These are phyloP conservation scores for Syngnathus scovelli DNA, from an alignment of 2,113 vertebrate species.

Conservation along the genomic window DNA sequence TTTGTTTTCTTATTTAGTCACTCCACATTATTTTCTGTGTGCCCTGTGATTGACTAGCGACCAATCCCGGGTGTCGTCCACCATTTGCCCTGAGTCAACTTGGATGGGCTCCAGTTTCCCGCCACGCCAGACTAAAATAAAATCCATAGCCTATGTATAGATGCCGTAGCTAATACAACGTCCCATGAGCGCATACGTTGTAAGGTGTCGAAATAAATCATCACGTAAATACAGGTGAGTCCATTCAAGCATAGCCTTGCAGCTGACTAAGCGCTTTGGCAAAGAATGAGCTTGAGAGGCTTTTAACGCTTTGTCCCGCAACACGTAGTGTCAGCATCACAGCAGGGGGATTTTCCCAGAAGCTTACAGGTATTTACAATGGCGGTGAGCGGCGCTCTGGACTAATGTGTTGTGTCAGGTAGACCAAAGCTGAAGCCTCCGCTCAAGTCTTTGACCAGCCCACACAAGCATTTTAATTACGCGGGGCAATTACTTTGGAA, in stretches of 20 bases:
- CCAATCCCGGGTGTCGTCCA: no score
- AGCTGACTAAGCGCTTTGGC: conserved; percentile 53
- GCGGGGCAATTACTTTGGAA: not conserved
- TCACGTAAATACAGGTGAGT: not conserved
- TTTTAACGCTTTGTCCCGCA: conserved; percentile 60
- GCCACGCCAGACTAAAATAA: no score
- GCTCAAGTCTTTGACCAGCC: conserved; percentile 15
- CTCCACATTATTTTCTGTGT: no score
- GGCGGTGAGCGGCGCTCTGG: conserved; percentile 49
- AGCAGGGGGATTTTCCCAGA: conserved; percentile 48
- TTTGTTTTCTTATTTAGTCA: no score
- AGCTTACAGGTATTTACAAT: conserved; percentile 67
- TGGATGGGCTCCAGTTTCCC: no score
- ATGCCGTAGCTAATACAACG: not conserved
- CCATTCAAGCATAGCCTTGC: conserved; percentile 44
- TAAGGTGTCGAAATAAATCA: not conserved
- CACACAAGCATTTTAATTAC: not conserved
- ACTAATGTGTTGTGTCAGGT: conserved; percentile 59
- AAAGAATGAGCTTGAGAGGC: conserved; percentile 50
- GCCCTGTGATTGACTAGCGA: no score
- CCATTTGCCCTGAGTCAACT: no score
- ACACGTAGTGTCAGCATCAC: conserved; percentile 59
- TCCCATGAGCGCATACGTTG: no score
- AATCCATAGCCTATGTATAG: not conserved
- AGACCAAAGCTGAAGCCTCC: conserved; percentile 24